Evolutionary conservation across 1,140 invertebrate genomes (phyloP).

Genomic region (Calosoma granatense): DNA sequence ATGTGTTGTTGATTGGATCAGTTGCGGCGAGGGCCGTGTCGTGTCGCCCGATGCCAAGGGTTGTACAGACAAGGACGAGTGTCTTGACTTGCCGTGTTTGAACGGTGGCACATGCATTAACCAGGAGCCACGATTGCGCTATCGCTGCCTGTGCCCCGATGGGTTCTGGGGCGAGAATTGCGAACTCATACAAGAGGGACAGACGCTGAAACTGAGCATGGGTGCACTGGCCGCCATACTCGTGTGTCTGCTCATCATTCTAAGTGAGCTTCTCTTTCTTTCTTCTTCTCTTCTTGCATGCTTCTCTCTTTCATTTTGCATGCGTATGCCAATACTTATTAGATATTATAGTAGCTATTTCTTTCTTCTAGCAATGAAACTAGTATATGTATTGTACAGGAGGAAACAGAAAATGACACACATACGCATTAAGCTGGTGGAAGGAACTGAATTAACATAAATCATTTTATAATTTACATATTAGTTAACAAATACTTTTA

Average conservation of each 20-base stretch:
- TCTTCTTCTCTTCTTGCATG: background rate
- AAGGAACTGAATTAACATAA: too few relatives aligned
- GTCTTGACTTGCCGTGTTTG: conserved; percentile 80
- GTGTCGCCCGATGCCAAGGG: conserved; percentile 80
- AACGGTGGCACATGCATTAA: conserved; percentile 85
- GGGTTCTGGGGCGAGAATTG: conserved; percentile 92
- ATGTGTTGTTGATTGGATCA: conserved; percentile 31
- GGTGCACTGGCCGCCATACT: conserved; percentile 86
- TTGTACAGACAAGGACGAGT: conserved; percentile 90
- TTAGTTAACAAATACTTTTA: too few relatives aligned
- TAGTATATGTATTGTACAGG: too few relatives aligned
- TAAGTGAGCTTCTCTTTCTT: conserved; percentile 60
- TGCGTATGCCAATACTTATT: too few relatives aligned
- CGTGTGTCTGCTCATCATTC: conserved; percentile 87
- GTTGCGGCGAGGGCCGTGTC: conserved; percentile 83
- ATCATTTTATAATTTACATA: too few relatives aligned
- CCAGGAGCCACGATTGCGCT: conserved; percentile 71
- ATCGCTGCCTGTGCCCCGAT: conserved; percentile 75
- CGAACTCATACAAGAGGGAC: conserved; percentile 83
- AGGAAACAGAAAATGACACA: too few relatives aligned
- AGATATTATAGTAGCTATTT: too few relatives aligned
- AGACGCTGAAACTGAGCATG: conserved; percentile 86
- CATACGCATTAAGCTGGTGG: too few relatives aligned
- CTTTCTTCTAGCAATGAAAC: too few relatives aligned
- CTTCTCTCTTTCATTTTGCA: background rate